Conservation (phyloP, 1,140 invertebrate species). For the Diploscapter pachys region DNA sequence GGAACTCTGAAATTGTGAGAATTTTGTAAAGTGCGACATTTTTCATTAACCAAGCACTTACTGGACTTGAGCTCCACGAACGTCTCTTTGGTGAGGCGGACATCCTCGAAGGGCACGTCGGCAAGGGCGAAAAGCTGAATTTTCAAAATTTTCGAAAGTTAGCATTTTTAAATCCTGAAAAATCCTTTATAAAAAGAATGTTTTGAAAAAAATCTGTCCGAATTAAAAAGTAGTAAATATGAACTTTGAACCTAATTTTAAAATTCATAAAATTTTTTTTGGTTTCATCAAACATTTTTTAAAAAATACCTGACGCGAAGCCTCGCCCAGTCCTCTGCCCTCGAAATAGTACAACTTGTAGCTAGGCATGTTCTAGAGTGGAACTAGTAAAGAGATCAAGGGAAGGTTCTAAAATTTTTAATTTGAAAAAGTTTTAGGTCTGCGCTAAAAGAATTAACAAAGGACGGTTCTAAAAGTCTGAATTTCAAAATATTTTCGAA, state of each 20-base stretch:
- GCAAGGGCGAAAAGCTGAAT: conserved; percentile 22
- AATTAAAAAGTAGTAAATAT: neutral
- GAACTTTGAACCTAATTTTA: no score
- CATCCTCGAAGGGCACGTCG: conserved; percentile 21
- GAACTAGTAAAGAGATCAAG: no score
- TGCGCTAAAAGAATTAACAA: no score
- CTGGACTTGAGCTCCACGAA: conserved; percentile 19
- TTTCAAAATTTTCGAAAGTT: neutral
- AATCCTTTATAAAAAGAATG: neutral
- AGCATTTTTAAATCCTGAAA: neutral
- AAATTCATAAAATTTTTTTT: no score
- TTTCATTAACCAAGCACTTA: neutral
- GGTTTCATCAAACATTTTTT: no score
- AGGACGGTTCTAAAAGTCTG: no score
- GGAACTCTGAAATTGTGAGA: conserved; percentile 21
- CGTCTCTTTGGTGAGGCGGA: conserved; percentile 9
- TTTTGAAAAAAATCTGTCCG: no score
- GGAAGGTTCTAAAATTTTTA: no score
- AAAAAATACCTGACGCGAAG: conserved; percentile 1
- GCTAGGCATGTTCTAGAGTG: conserved; percentile 8
- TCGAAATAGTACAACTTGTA: conserved; percentile 33
- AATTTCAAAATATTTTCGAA: no score
- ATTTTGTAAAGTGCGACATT: neutral
- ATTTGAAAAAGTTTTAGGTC: no score
- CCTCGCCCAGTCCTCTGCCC: conserved; percentile 25